Percentiles rank a stretch among this genome's conserved stretches.
Evolutionary conservation across 2,113 vertebrate genomes (phyloP).

Genomic region (Euleptes europaea): DNA sequence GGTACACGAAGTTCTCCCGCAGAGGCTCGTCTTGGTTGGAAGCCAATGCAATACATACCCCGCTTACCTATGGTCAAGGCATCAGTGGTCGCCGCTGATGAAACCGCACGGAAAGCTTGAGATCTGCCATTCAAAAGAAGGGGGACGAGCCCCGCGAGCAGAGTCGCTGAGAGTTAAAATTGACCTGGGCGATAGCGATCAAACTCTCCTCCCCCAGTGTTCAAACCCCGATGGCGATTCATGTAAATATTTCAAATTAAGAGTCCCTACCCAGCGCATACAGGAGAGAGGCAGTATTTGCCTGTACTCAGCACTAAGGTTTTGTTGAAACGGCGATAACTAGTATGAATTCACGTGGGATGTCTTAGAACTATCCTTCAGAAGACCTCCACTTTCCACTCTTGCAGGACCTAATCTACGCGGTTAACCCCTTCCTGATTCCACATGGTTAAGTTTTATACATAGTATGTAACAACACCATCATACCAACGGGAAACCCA

Average conservation of each 20-base stretch:
- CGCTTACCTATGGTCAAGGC: slow-evolving; percentile 57
- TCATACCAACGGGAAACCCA: too few species aligned
- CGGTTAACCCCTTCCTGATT: neutral
- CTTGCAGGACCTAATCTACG: neutral
- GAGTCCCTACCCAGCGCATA: slow-evolving; percentile 36
- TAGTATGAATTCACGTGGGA: neutral
- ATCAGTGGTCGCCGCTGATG: slow-evolving; percentile 5
- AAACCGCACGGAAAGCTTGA: neutral
- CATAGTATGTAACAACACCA: neutral
- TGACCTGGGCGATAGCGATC: neutral
- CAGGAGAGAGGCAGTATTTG: neutral
- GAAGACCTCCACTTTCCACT: neutral
- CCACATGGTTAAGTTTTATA: neutral
- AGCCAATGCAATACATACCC: neutral
- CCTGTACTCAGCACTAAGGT: rapidly evolving
- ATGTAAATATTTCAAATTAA: slow-evolving; percentile 61
- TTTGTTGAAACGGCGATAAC: neutral
- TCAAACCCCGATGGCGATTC: slow-evolving; percentile 44
- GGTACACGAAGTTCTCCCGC: neutral
- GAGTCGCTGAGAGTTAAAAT: slow-evolving; percentile 23
- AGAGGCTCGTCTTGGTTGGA: neutral
- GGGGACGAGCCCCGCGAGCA: neutral
- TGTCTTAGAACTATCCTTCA: neutral
- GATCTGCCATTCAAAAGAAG: neutral
- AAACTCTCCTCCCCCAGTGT: slow-evolving; percentile 43